A percentile compares a stretch with the other conserved stretches of the same genome.
Evolutionary conservation across 2,113 vertebrate species (phyloP).

Genomic region (Hydropotes inermis): DNA sequence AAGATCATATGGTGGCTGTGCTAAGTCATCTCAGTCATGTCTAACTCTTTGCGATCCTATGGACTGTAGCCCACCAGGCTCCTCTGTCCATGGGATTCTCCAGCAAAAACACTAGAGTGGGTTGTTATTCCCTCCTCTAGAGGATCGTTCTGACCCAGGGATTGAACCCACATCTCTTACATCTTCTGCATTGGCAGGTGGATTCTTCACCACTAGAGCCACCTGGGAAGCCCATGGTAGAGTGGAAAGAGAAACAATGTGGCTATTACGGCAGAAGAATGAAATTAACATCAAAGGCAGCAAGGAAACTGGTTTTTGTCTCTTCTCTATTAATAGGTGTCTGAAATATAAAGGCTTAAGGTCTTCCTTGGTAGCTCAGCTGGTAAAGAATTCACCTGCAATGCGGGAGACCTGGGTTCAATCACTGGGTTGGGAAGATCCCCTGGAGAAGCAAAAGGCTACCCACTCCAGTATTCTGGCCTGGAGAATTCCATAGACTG

Average conservation of each 20-base stretch:
- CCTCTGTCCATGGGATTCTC: background rate
- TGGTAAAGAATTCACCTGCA: background rate
- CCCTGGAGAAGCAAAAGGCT: background rate
- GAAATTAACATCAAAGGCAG: background rate
- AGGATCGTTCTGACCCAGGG: background rate
- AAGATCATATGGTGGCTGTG: background rate
- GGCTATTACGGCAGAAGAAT: background rate
- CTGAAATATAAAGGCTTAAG: background rate
- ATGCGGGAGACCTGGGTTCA: accelerated
- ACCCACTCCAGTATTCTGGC: background rate
- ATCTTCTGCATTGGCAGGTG: background rate
- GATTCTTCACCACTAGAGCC: background rate
- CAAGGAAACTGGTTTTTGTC: background rate
- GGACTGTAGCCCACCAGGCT: background rate
- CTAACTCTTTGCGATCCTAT: background rate
- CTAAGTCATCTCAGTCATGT: background rate
- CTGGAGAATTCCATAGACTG: background rate
- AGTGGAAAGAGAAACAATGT: background rate
- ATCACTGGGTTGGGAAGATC: background rate
- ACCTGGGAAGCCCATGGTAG: background rate
- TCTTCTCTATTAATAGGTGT: background rate
- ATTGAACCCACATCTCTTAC: background rate
- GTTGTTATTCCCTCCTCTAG: background rate
- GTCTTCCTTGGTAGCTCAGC: background rate
- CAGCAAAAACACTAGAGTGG: background rate